Base-by-base conservation (phyloP, 23 tunicate genomes). In the Diplosoma virens region DNA sequence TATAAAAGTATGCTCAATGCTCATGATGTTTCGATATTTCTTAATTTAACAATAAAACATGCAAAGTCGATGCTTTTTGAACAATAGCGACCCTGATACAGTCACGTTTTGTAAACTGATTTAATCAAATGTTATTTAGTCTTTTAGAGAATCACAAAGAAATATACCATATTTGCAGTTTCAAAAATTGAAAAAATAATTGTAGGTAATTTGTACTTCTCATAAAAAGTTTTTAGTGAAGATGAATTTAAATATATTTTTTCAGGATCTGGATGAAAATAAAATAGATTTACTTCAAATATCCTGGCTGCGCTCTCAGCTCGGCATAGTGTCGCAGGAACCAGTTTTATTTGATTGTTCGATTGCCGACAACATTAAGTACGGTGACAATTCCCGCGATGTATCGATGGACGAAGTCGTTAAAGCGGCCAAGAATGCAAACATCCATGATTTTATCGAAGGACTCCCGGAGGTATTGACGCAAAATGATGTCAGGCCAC, bases 251-350 rank as follows among this genome's bases (percentile, higher is more conserved):
- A n/a, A n/a, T 11, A 11, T 5, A 11, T 58, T 9, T 58, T 17
- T 52, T 4, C 35, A 85, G 91, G 22, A 17, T 37, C 28, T 86
- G 81, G 93, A 86, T 32, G 74, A 53, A 36, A 61, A 59, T 3
- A 59, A 80, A 33, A 33, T 26, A 17, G 61, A 80, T 25, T 32
- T 67, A 0, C 73, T 87, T 47, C 66, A 87, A 11, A 81, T 87
- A 0, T 41, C 82, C 7, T 85, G 92, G 91, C 71, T 90, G 31
- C 83, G 97, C 17, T 60, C 86, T 16, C 86, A 90, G 30, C 33
- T 90, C 37, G 96, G 96, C 11, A 79, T 89, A 31, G 96, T 89
- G 0, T 84, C 88, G 9, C 96, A 89, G 67, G 97, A 90, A 65
- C 97, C 97, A 9, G 81, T 90, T 59, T 64, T 90, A 2, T 90